A percentile compares a stretch with the other conserved stretches of the same genome.
Conservation (phyloP, 1,140 invertebrate genomes). For the Dendrolimus punctatus region DNA sequence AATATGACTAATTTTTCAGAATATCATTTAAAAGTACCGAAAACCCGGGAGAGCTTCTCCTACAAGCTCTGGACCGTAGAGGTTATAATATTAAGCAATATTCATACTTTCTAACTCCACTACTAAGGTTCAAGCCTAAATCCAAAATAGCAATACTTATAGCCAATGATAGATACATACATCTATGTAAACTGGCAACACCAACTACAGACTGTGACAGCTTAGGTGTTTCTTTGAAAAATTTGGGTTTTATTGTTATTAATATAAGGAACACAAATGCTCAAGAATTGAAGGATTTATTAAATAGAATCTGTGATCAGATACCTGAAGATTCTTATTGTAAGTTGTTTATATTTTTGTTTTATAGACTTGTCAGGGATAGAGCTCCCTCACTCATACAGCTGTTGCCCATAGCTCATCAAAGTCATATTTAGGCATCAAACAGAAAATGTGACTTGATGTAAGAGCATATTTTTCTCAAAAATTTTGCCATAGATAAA, state of each 20-base stretch:
- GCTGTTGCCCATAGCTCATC: no score
- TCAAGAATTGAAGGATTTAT: slow-evolving; percentile 32
- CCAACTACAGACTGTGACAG: slow-evolving; percentile 59
- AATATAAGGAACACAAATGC: slow-evolving; percentile 45
- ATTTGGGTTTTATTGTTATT: slow-evolving; percentile 52
- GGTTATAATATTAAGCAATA: slow-evolving; percentile 36
- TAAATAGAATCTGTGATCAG: slow-evolving; percentile 29
- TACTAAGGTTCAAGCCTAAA: slow-evolving; percentile 37
- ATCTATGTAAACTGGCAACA: slow-evolving; percentile 53
- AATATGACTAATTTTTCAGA: slow-evolving; percentile 21
- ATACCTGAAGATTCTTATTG: slow-evolving; percentile 59
- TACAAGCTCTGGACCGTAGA: slow-evolving; percentile 36
- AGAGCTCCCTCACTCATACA: no score
- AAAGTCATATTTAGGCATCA: no score
- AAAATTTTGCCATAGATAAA: no score
- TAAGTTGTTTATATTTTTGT: slow-evolving; percentile 27
- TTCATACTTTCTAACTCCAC: slow-evolving; percentile 23
- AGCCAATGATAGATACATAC: slow-evolving; percentile 51
- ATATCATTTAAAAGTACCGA: slow-evolving; percentile 25
- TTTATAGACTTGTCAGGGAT: no score
- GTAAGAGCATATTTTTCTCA: no score
- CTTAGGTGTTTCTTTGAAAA: slow-evolving; percentile 40
- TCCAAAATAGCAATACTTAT: slow-evolving; percentile 56
- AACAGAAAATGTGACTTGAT: no score
- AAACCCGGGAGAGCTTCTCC: slow-evolving; percentile 38